Base-by-base conservation (phyloP, 2,113 vertebrate genomes). In the Microcebus murinus region DNA sequence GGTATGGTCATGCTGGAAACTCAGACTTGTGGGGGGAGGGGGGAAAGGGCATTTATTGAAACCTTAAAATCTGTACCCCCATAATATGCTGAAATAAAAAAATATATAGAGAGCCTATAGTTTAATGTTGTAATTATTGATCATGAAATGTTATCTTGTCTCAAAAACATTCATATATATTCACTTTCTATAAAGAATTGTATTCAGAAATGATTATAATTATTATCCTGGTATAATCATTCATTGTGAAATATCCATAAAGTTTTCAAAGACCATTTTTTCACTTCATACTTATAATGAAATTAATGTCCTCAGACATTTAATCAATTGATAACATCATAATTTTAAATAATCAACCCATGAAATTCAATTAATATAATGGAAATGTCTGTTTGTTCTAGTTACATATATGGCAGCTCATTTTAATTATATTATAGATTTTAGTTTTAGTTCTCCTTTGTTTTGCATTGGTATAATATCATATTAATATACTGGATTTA, bases 91-190 rank as follows among this genome's bases (percentile, higher is more conserved):
- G 45, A 45, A 45, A 45, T 45, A 45, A 45, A 45, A 45, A 45
- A 45, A 45, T 45, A 45, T 1, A 45, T 7, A 45, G 45, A 45
- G 42, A 79, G 13, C 1, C 23, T 82, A 83, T 27, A 95, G 39
- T 73, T 85, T 74, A 91, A 65, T 57, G 50, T 61, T 96, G 8
- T 76, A 90, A 96, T 92, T 94, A 77, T 50, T 92, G 48, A 85
- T 82, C 85, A 88, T n/a, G 6, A 90, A 77, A 81, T 77, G 45
- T 39, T 95, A 71, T 89, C 23, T 86, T 85, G 6, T 89, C 15
- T 65, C 31, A 92, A 96, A 96, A 83, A 15, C 9, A 81, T 25
- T 94, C 76, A 87, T 65, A 27, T 55, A 61, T 86, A 10, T 83
- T 36, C 23, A 61, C 0, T 93, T 83, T 94, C 52, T 92, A 17